These are phyloP conservation scores for Pheosia tremula DNA, from an alignment of 2,888 invertebrate species.

Conservation along the genomic window DNA sequence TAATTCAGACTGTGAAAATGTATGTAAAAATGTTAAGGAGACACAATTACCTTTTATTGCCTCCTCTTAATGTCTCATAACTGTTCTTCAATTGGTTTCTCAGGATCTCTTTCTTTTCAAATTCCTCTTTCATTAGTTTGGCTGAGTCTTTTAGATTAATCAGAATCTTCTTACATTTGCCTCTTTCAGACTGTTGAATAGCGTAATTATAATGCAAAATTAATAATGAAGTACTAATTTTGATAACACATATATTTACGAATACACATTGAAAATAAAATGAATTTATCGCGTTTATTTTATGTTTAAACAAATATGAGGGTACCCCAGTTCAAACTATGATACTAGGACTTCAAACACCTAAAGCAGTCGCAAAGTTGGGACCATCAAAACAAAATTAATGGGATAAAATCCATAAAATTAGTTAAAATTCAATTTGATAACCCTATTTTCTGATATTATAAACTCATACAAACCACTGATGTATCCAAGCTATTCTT, in stretches of 20 bases:
- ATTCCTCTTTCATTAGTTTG: conserved; percentile 73
- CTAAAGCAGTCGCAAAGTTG: no score
- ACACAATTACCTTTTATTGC: conserved; percentile 69
- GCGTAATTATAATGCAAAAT: conserved; percentile 19
- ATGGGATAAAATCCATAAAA: no score
- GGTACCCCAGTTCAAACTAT: no score
- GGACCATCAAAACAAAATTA: no score
- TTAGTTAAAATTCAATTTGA: no score
- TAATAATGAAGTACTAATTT: neutral
- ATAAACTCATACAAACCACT: conserved; percentile 46
- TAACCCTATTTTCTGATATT: neutral
- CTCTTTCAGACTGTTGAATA: conserved; percentile 64
- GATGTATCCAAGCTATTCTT: conserved; percentile 48
- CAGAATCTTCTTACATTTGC: conserved; percentile 63
- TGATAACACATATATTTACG: neutral
- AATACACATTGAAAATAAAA: no score
- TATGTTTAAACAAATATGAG: no score
- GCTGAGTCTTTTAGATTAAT: conserved; percentile 65
- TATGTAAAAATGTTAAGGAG: neutral
- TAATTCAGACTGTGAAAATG: no score
- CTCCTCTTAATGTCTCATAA: conserved; percentile 84
- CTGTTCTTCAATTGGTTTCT: conserved; percentile 85
- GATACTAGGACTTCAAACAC: no score
- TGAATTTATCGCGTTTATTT: no score
- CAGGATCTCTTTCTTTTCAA: conserved; percentile 83